These are phyloP conservation scores for Spatula versicolor DNA, from an alignment of 2,797 vertebrate species.

Conservation along the genomic window DNA sequence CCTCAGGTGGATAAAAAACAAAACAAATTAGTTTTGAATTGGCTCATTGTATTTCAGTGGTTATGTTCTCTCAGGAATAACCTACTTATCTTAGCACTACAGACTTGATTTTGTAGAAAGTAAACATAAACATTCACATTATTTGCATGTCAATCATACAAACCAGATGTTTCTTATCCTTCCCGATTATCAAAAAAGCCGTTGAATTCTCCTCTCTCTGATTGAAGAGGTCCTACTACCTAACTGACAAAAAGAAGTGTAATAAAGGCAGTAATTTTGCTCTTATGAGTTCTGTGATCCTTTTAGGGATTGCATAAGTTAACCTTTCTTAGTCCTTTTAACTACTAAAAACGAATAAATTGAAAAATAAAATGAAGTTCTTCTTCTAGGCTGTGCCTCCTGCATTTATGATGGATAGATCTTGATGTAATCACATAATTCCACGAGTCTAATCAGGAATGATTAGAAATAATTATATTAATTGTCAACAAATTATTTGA, in stretches of 20 bases:
- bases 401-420: not conserved
- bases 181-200: not conserved
- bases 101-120: not conserved
- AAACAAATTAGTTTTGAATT: not conserved
- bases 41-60: not conserved
- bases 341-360: not conserved
- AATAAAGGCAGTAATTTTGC: not conserved
- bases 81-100: not conserved
- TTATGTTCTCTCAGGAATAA: not conserved
- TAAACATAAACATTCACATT: not conserved
- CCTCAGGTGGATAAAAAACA: not conserved
- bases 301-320: not conserved
- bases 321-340: not conserved
- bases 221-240: not conserved
- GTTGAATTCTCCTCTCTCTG: not conserved
- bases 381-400: not conserved
- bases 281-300: not conserved
- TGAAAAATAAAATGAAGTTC: not conserved
- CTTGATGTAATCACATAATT: not conserved
- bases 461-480: not conserved
- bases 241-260: not conserved
- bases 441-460: not conserved
- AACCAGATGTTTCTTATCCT: not conserved
- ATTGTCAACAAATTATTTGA: conserved; percentile 22
- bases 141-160: not conserved